These are phyloP conservation scores for Nemurella pictetii DNA, from an alignment of 2,888 invertebrate species.

Conservation along the genomic window DNA sequence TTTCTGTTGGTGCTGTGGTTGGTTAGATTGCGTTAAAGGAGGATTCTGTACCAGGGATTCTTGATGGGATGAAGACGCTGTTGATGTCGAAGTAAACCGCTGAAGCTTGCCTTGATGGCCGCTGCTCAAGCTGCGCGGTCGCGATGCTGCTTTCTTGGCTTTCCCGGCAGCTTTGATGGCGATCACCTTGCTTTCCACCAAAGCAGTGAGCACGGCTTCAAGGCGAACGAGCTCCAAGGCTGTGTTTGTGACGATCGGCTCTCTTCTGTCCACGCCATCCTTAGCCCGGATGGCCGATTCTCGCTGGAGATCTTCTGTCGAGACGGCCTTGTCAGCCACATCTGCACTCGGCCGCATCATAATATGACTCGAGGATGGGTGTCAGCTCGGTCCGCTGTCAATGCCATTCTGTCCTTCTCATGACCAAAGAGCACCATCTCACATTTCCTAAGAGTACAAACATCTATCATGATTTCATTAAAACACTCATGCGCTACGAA, in stretches of 20 bases:
- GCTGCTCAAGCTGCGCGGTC: conserved; percentile 5
- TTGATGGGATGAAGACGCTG: conserved; percentile 53
- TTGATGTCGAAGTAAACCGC: conserved; percentile 54
- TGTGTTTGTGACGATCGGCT: conserved; percentile 49
- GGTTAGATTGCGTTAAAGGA: conserved; percentile 42
- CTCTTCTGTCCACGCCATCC: conserved; percentile 20
- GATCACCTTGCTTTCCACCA: conserved; percentile 72
- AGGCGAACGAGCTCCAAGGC: conserved; percentile 63
- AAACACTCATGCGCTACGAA: neutral
- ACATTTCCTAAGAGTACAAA: neutral
- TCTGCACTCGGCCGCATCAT: conserved; percentile 47
- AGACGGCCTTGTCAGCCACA: conserved; percentile 70
- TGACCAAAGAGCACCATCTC: conserved; percentile 20
- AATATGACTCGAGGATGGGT: neutral
- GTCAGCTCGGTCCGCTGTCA: neutral
- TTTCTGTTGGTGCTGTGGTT: conserved; percentile 47
- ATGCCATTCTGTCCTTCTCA: neutral
- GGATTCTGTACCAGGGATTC: conserved; percentile 47
- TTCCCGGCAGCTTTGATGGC: conserved; percentile 55
- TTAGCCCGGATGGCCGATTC: conserved; percentile 28
- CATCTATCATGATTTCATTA: neutral
- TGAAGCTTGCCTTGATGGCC: conserved; percentile 23
- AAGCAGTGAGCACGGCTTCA: conserved; percentile 70
- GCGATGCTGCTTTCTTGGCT: neutral
- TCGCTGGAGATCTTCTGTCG: conserved; percentile 61